phyloP scores from a whole-genome alignment of 2,797 vertebrate species.

The Tragelaphus oryx region DNA sequence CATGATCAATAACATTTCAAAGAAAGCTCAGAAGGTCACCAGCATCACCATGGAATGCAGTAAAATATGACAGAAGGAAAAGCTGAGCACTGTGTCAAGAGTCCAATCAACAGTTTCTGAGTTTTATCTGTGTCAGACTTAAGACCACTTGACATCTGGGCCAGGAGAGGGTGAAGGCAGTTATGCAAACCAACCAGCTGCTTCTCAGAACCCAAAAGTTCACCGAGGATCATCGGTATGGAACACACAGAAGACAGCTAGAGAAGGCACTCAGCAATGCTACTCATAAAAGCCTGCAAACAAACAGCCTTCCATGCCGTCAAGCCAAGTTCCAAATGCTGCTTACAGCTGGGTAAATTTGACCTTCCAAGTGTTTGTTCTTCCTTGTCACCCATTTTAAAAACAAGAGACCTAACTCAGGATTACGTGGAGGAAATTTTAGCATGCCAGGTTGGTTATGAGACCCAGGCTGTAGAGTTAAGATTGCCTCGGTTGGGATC shows the following conservation, averaged over 20 bases:
- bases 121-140: constrained; percentile 66
- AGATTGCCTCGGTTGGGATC: not conserved
- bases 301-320: constrained; percentile 59
- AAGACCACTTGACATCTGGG: constrained; percentile 68
- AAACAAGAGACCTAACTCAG: constrained; percentile 40
- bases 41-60: constrained; percentile 57
- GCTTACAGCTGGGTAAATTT: constrained; percentile 63
- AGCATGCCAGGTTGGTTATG: not conserved
- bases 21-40: constrained; percentile 65
- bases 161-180: constrained; percentile 59
- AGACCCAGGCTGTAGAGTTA: not conserved
- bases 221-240: constrained; percentile 45
- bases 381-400: constrained; percentile 63
- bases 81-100: constrained; percentile 46
- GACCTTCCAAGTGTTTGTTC: constrained; percentile 68
- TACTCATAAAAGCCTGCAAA: constrained; percentile 57
- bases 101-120: constrained; percentile 59
- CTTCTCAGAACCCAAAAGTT: constrained; percentile 61
- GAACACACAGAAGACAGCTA: constrained; percentile 48
- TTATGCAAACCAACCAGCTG: constrained; percentile 64
- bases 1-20: constrained; percentile 71
- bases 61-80: constrained; percentile 49
- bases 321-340: constrained; percentile 65
- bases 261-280: constrained; percentile 28
- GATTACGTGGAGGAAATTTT: not conserved